Evolutionary conservation across 2,888 invertebrate genomes (phyloP), one percentile per base, ranked within the genome.

Genomic region (Dyspetes luteomarginatus): DNA sequence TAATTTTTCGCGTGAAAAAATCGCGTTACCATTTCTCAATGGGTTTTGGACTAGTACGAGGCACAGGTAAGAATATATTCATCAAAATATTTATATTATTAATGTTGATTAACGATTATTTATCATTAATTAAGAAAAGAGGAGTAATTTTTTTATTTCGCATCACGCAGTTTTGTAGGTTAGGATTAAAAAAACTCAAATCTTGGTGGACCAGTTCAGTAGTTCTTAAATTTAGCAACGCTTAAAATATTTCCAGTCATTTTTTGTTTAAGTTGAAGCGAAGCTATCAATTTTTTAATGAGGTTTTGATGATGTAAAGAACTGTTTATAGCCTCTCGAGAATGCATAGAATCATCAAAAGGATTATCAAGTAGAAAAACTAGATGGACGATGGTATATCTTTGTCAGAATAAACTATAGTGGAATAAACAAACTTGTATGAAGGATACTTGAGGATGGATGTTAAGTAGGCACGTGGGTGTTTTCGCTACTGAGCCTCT

Each of bases 381-480:
- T 52, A 4, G 52, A 17, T 22, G 36, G 52, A 7, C 5, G 19
- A 30, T 17, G 15, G 24, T 50, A 52, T 64, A 64, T 69, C 55
- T 62, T 24, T 19, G 69, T 69, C 55, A 45, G 55, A 62, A 36
- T 24, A 41, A n/a, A 50, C 50, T n/a, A n/a, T 28, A 50, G 28
- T 5, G 19, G n/a, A 48, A 50, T 56, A 48, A 17, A 67, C 28
- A 48, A 24, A 17, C 50, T 50, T 52, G 36, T 19, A n/a, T 52
- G 30, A 4, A 50, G 65, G n/a, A 24, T 58, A 28, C 55, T 43
- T 9, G 28, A 73, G 58, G 72, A 71, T 74, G 55, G 69, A 69
- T 62, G 68, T n/a, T n/a, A n/a, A n/a, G n/a, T 69, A 48, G 64
- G 24, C 74, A 73, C 72, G 78, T 81, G 78, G 81, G 78, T 73